Percentiles rank a stretch among this genome's conserved stretches.
Evolutionary conservation across 2,113 vertebrate genomes (phyloP).

Genomic region (Stictonetta naevosa): DNA sequence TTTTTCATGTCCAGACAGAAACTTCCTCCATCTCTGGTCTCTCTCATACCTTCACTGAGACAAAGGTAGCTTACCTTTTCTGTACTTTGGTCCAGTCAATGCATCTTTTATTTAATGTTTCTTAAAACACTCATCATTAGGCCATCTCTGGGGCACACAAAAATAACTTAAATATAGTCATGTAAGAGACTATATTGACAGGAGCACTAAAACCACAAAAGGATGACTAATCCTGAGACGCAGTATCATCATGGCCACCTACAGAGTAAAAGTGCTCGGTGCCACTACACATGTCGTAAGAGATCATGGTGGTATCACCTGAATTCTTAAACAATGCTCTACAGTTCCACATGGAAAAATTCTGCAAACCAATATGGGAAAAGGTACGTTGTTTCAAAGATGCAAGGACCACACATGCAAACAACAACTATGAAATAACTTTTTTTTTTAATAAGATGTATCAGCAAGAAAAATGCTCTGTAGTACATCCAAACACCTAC

Average conservation of each 20-base stretch:
- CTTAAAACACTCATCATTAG: not conserved
- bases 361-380: not conserved
- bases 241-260: not conserved
- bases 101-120: not conserved
- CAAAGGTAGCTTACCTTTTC: not conserved
- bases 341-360: not conserved
- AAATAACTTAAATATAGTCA: not conserved
- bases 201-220: not conserved
- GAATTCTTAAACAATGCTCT: not conserved
- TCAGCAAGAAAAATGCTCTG: not conserved
- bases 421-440: not conserved
- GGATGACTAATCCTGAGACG: not conserved
- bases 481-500: not conserved
- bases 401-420: not conserved
- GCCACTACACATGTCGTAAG: not conserved
- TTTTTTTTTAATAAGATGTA: not conserved
- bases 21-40: not conserved
- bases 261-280: not conserved
- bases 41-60: not conserved
- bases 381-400: not conserved
- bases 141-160: not conserved
- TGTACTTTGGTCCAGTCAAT: not conserved
- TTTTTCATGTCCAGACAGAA: not conserved
- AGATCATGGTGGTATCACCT: not conserved
- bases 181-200: not conserved